These are phyloP conservation scores for Ascaphus truei DNA, from an alignment of 2,113 vertebrate species.

Conservation along the genomic window DNA sequence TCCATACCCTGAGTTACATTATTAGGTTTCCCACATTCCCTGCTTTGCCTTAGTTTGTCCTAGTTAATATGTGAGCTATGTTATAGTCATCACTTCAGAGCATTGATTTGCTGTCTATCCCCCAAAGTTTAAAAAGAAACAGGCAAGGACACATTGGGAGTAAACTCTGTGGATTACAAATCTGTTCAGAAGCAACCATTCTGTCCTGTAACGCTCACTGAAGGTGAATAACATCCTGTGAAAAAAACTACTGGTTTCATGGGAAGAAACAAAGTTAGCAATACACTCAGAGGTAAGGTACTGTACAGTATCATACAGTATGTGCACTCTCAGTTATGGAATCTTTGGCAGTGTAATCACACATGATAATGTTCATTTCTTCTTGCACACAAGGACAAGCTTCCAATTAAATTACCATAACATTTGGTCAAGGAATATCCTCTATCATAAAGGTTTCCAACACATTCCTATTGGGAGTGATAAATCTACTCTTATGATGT, in stretches of 20 bases:
- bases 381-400: too few relatives aligned
- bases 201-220: constrained; percentile 16
- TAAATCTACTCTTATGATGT: too few relatives aligned
- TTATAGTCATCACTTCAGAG: constrained; percentile 63
- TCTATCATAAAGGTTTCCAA: too few relatives aligned
- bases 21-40: constrained; percentile 17
- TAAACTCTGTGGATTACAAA: constrained; percentile 41
- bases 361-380: too few relatives aligned
- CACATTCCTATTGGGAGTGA: too few relatives aligned
- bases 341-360: too few relatives aligned
- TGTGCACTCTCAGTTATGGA: too few relatives aligned
- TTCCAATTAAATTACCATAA: too few relatives aligned
- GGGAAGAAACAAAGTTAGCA: too few relatives aligned
- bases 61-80: constrained; percentile 51
- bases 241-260: background rate
- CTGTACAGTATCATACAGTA: too few relatives aligned
- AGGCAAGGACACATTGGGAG: constrained; percentile 66
- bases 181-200: constrained; percentile 21
- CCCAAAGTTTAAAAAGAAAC: constrained; percentile 63
- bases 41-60: constrained; percentile 30
- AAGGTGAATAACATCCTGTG: constrained; percentile 3
- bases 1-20: background rate
- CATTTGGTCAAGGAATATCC: too few relatives aligned
- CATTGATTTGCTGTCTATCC: constrained; percentile 72
- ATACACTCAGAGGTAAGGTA: too few relatives aligned